phyloP scores from a whole-genome alignment of 2,113 vertebrate species.

The Lutjanus erythropterus region DNA sequence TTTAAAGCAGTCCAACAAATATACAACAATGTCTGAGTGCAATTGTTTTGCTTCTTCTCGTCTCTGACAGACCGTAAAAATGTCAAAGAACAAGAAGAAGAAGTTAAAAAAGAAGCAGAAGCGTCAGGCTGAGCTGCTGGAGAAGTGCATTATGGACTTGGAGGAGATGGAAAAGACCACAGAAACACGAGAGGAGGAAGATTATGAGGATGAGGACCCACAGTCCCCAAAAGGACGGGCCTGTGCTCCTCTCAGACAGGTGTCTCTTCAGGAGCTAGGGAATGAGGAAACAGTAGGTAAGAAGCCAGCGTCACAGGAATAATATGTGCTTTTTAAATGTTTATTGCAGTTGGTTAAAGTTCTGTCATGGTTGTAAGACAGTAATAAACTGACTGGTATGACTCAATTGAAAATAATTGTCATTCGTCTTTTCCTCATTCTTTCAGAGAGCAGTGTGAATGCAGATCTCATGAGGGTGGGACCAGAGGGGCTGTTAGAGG shows the following conservation, averaged over 20 bases:
- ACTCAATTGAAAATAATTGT: background rate
- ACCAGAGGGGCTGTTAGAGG: slow-evolving; percentile 77
- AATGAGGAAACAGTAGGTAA: slow-evolving; percentile 71
- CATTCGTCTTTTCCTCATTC: background rate
- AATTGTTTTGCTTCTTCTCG: background rate
- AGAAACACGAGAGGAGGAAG: slow-evolving; percentile 86
- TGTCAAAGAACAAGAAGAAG: slow-evolving; percentile 99
- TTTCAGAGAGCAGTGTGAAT: slow-evolving; percentile 59
- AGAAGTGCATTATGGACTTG: slow-evolving; percentile 96
- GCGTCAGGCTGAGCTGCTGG: slow-evolving; percentile 95
- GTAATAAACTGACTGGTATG: background rate
- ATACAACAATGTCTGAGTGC: background rate
- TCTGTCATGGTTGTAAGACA: background rate
- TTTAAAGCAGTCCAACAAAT: background rate
- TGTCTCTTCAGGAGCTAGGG: slow-evolving; percentile 72
- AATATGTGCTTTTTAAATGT: background rate
- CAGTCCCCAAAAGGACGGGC: slow-evolving; percentile 85
- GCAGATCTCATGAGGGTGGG: slow-evolving; percentile 46
- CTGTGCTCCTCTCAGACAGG: slow-evolving; percentile 80
- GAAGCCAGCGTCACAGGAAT: slow-evolving; percentile 3
- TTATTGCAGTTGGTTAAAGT: background rate
- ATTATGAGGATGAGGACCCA: slow-evolving; percentile 85
- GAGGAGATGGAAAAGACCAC: slow-evolving; percentile 92
- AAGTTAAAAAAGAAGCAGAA: slow-evolving; percentile 99
- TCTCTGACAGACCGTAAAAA: slow-evolving; percentile 89